Conservation (phyloP, 1,140 invertebrate species). For the Brachionus rotundiformis region DNA sequence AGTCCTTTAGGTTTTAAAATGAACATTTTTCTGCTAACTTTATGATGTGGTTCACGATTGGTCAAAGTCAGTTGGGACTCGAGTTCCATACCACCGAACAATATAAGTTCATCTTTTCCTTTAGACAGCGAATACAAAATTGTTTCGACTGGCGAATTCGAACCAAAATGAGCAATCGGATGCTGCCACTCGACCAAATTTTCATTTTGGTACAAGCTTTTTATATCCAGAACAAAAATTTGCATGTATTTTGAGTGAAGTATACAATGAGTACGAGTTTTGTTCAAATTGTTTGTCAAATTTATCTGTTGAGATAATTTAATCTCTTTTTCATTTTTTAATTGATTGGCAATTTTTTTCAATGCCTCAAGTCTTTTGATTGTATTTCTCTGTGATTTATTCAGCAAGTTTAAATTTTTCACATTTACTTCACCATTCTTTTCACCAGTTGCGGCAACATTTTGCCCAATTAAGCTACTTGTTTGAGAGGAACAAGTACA, state of each 20-base stretch:
- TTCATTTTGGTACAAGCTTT: conserved; percentile 67
- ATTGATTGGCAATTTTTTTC: conserved; percentile 54
- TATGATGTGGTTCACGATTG: conserved; percentile 12
- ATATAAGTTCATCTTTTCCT: conserved; percentile 84
- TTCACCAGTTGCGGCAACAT: neutral
- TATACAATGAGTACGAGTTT: conserved; percentile 47
- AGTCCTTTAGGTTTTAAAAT: conserved; percentile 34
- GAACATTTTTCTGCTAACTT: conserved; percentile 43
- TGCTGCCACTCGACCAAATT: conserved; percentile 75
- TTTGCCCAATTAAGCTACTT: neutral
- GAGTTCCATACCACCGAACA: conserved; percentile 81
- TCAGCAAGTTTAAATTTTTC: conserved; percentile 69
- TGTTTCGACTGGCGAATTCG: conserved; percentile 75
- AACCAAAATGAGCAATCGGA: conserved; percentile 66
- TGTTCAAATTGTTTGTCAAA: conserved; percentile 54
- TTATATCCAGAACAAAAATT: conserved; percentile 83
- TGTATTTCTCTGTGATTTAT: conserved; percentile 68
- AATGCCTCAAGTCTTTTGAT: conserved; percentile 56
- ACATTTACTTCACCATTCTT: conserved; percentile 55
- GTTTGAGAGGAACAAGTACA: conserved; percentile 25
- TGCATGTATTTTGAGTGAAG: conserved; percentile 69
- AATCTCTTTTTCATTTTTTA: conserved; percentile 46
- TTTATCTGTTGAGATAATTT: conserved; percentile 1
- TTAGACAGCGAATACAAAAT: conserved; percentile 84
- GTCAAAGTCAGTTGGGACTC: neutral